Evolutionary conservation across 2,888 invertebrate genomes (phyloP).

Genomic region (Octonoba sinensis): DNA sequence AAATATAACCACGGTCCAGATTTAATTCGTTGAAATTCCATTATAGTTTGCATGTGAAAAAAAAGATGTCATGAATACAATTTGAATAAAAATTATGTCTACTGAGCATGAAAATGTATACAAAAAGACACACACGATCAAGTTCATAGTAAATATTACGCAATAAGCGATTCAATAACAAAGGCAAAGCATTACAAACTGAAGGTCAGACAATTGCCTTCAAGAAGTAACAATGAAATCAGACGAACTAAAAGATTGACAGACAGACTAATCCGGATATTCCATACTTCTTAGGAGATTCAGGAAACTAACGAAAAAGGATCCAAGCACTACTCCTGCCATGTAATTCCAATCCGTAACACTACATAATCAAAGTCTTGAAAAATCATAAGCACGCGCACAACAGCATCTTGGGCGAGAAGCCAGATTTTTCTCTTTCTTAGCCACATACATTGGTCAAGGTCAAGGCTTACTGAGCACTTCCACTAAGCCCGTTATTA

Average conservation of each 20-base stretch:
- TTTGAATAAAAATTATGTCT: no score
- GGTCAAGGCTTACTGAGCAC: slow-evolving; percentile 42
- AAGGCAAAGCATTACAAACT: slow-evolving; percentile 7
- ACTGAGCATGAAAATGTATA: no score
- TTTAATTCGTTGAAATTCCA: no score
- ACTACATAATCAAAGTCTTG: slow-evolving; percentile 44
- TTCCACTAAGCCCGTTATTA: slow-evolving; percentile 17
- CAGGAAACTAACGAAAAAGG: slow-evolving; percentile 36
- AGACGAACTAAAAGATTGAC: background rate
- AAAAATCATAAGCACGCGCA: slow-evolving; percentile 45
- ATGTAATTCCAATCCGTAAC: slow-evolving; percentile 44
- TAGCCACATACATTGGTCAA: slow-evolving; percentile 43
- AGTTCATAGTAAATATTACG: slow-evolving; percentile 5
- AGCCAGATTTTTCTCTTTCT: slow-evolving; percentile 47
- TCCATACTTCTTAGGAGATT: slow-evolving; percentile 36
- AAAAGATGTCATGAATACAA: no score
- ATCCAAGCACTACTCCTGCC: slow-evolving; percentile 29
- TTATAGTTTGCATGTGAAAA: no score
- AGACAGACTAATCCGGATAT: slow-evolving; percentile 44
- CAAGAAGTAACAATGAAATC: slow-evolving; percentile 30
- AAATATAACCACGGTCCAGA: no score
- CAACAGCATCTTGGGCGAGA: slow-evolving; percentile 48
- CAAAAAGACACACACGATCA: no score
- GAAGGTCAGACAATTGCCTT: slow-evolving; percentile 40
- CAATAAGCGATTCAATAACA: slow-evolving; percentile 1